Evolutionary conservation across 1,140 invertebrate species (phyloP).

Genomic region (Andrena cerasifolii): DNA sequence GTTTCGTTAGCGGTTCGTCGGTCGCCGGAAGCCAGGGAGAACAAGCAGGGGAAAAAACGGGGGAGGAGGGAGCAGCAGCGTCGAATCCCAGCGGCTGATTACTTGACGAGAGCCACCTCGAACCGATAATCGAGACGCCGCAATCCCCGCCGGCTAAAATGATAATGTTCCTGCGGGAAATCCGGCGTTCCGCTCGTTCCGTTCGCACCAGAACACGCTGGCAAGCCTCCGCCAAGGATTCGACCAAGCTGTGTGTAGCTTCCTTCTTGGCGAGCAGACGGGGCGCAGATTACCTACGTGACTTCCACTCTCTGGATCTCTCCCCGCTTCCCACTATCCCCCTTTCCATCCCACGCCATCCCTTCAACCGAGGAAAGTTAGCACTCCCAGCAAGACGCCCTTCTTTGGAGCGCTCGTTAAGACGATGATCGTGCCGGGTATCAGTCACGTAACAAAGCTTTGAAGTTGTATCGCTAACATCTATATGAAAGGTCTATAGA

Average conservation of each 20-base stretch:
- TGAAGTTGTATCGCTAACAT: too few species aligned
- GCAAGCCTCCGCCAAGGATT: neutral
- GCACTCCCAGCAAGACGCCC: neutral
- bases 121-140: conserved; percentile 61
- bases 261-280: neutral
- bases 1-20: conserved; percentile 25
- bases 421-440: neutral
- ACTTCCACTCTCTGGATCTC: neutral
- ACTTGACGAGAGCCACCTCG: conserved; percentile 58
- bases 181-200: conserved; percentile 31
- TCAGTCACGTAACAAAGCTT: too few species aligned
- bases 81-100: conserved; percentile 50
- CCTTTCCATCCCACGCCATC: neutral
- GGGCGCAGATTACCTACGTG: conserved; percentile 31
- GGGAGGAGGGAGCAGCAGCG: conserved; percentile 1
- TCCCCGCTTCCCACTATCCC: neutral
- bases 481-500: too few species aligned
- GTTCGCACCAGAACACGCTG: conserved; percentile 11
- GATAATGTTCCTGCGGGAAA: conserved; percentile 60
- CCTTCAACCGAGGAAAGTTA: neutral
- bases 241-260: neutral
- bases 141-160: conserved; percentile 59
- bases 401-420: neutral
- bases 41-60: conserved; percentile 1
- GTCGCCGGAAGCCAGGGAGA: neutral